These are phyloP conservation scores for Parnassius apollo DNA, from an alignment of 2,888 invertebrate species.

Conservation along the genomic window DNA sequence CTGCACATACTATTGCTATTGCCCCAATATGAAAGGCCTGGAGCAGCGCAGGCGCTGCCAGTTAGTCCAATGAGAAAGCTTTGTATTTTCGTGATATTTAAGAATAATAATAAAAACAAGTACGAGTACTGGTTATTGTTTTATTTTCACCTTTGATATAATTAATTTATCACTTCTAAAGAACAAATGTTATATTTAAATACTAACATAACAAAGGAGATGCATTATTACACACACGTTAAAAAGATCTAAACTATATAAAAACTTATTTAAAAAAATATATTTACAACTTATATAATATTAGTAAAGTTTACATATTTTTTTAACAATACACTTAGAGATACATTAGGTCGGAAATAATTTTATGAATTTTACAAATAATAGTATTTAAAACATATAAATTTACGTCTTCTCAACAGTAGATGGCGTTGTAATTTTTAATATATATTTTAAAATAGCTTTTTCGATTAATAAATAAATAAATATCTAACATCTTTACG, in stretches of 20 bases:
- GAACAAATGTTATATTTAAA: too few relatives aligned
- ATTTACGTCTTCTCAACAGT: background rate
- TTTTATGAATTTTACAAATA: too few relatives aligned
- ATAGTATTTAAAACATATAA: too few relatives aligned
- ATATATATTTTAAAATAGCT: background rate
- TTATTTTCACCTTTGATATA: constrained; percentile 40
- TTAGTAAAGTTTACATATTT: too few relatives aligned
- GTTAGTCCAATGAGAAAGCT: constrained; percentile 84
- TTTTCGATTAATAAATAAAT: background rate
- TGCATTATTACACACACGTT: too few relatives aligned
- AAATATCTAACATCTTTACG: background rate
- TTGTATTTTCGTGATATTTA: constrained; percentile 82
- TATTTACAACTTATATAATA: too few relatives aligned
- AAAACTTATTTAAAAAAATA: too few relatives aligned
- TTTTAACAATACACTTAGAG: too few relatives aligned
- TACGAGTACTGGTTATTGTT: constrained; percentile 50
- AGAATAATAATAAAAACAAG: constrained; percentile 73
- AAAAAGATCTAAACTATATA: too few relatives aligned
- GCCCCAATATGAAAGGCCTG: constrained; percentile 41
- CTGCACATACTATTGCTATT: constrained; percentile 17
- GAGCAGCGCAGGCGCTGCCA: constrained; percentile 68
- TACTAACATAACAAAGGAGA: too few relatives aligned
- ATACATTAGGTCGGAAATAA: too few relatives aligned
- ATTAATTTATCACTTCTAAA: too few relatives aligned
- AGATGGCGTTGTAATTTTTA: constrained; percentile 10